Base-by-base conservation (phyloP, 2,113 vertebrate species). In the Turnix velox region DNA sequence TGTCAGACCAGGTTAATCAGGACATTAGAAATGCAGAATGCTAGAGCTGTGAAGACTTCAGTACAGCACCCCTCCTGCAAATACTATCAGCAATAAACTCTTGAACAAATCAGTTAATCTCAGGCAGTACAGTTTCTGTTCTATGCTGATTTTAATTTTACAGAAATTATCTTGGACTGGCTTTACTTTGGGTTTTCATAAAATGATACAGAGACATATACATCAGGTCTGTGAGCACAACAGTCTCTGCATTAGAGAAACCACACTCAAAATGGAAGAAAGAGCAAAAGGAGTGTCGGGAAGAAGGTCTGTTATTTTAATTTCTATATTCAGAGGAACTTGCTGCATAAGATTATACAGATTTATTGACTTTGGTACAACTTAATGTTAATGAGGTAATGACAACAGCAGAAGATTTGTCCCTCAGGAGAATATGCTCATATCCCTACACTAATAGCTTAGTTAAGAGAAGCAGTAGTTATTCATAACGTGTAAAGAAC, bases 401-500 rank as follows among this genome's bases (percentile, higher is more conserved):
- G 91, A 73, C 89, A 93, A 12, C 0, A 89, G 89, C 77, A 81
- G 79, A 20, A 63, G 61, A 63, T 83, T 87, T 92, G 91, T 71
- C 71, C 88, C 55, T 83, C 14, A 23, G 92, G 78, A 95, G 55
- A 19, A 74, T 67, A 66, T 67, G 43, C 49, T 57, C 55, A 49
- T 6, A 28, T 76, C 45, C 93, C 54, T 62, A 22, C 51, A 87
- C 59, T 6, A 84, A 80, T 54, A 63, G 66, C 31, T 82, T 87
- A 62, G 62, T 18, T 93, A 43, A 88, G 31, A 54, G 58, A 90
- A 94, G 68, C 18, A 87, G 63, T 72, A 95, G 76, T 90, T 92
- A 84, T 94, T 90, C 93, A 90, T 65, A 82, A 72, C 0, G 28
- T 90, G 83, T 63, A 90, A 81, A 91, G 63, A 93, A 93, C 88